These are phyloP conservation scores for Centrocercus urophasianus DNA, from an alignment of 2,113 vertebrate species.

Conservation along the genomic window DNA sequence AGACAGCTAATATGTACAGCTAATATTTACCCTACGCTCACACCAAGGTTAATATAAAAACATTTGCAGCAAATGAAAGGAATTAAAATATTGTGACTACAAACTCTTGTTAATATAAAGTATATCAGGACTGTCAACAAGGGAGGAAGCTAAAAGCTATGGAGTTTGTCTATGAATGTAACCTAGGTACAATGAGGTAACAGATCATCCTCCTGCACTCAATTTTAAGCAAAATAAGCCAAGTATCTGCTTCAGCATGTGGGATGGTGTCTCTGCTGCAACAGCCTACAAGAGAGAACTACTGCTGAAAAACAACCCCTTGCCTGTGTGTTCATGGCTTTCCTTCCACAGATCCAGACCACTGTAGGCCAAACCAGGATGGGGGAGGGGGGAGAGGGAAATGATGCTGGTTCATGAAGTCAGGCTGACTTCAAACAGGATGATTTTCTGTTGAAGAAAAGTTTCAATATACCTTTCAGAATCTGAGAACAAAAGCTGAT, in stretches of 20 bases:
- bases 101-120: neutral
- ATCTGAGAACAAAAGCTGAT: neutral
- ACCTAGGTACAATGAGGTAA: neutral
- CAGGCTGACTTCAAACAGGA: neutral
- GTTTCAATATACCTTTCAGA: neutral
- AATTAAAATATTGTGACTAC: neutral
- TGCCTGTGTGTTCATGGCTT: neutral
- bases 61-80: neutral
- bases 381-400: too few species aligned
- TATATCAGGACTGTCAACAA: neutral
- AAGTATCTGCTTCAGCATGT: neutral
- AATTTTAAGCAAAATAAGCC: neutral
- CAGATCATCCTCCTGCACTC: neutral
- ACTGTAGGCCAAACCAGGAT: neutral
- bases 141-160: neutral
- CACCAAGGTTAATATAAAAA: neutral
- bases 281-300: neutral
- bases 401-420: neutral
- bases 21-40: neutral
- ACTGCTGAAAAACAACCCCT: neutral
- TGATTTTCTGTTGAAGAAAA: neutral
- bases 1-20: neutral
- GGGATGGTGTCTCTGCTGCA: neutral
- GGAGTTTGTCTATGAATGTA: neutral
- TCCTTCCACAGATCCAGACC: neutral